Base-by-base conservation (phyloP, 2,888 invertebrate genomes). In the Oligia latruncula region DNA sequence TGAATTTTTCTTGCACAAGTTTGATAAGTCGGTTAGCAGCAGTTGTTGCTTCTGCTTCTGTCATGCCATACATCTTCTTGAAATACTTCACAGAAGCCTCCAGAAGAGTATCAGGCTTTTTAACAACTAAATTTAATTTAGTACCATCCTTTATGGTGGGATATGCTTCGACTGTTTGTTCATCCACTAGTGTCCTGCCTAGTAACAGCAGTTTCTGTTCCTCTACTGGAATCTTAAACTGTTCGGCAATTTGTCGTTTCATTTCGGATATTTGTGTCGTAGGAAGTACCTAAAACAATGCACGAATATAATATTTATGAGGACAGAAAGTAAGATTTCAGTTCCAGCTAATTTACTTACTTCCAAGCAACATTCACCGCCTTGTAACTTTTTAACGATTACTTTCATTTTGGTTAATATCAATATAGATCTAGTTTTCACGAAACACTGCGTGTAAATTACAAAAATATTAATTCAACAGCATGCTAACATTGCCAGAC, bases 101-200 rank as follows among this genome's bases (percentile, higher is more conserved):
- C 82, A 97, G 97, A 0, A 98, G 93, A 0, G 97, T 95, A 76
- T 98, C 97, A 13, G 97, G 97, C 89, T 98, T 98, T 91, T 98
- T 98, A 8, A 98, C 97, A 49, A 98, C 96, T 81, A 98, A 95
- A 91, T 98, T 98, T 68, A 98, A 92, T 93, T 98, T 98, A 29
- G 98, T 97, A 2, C 98, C 98, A 83, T 98, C 98, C 93, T 98
- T 98, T 60, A 98, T 98, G 85, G 97, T 97, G 9, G 98, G 97
- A 93, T 98, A 98, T 68, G 97, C 97, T 66, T 97, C 97, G 70
- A 98, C 94, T 13, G 97, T 97, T 90, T 98, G 98, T 71, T 98
- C 98, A 91, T 98, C 98, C 91, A 97, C 95, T 75, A 98, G 94
- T 1, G 98, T 97, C 89, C 98, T 97, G 2, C 98, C 98, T 9